These are phyloP conservation scores for Lepus americanus DNA, from an alignment of 2,113 vertebrate species.

Conservation along the genomic window DNA sequence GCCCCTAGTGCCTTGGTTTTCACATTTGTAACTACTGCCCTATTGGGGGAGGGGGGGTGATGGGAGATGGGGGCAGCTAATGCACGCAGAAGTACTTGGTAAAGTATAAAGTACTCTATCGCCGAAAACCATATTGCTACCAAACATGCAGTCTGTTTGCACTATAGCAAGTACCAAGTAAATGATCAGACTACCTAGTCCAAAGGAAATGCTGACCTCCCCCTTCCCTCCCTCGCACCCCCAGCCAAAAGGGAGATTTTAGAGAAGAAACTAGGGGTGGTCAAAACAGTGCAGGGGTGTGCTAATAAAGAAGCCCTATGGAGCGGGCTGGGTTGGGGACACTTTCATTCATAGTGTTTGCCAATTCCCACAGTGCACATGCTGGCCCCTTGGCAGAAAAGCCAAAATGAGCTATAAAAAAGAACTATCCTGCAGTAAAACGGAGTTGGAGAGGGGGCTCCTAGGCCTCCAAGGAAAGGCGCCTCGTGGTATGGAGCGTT, in stretches of 20 bases:
- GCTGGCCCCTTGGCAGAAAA: not conserved
- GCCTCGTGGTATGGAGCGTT: no score
- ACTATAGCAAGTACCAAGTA: not conserved
- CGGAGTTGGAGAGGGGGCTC: not conserved
- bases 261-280: not conserved
- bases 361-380: not conserved
- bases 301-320: no score
- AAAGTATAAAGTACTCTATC: not conserved
- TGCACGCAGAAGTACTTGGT: not conserved
- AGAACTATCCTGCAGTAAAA: not conserved
- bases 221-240: no score
- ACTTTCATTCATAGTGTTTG: not conserved
- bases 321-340: fast-evolving
- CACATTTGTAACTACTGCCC: not conserved
- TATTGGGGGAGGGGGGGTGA: not conserved
- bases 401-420: not conserved
- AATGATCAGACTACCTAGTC: not conserved
- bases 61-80: not conserved
- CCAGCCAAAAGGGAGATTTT: not conserved
- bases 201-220: not conserved
- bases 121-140: not conserved
- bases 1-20: not conserved
- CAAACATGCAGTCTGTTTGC: not conserved
- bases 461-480: not conserved
- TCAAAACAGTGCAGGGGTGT: not conserved